phyloP scores from a whole-genome alignment of 2,113 vertebrate genomes.

The Theristicus caerulescens region DNA sequence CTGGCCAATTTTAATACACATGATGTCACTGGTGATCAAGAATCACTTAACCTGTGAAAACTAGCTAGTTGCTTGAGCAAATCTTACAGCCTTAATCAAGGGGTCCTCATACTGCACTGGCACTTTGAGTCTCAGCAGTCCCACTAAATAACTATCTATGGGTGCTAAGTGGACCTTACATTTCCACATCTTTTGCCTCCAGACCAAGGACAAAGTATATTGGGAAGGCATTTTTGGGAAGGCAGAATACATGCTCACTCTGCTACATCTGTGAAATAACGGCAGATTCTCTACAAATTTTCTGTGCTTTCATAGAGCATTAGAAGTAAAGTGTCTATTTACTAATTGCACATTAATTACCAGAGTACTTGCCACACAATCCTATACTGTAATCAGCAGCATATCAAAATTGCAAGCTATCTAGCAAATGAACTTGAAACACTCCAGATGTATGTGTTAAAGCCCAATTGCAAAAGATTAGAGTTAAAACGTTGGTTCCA shows the following conservation, averaged over 20 bases:
- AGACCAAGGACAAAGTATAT: neutral
- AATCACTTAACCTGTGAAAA: neutral
- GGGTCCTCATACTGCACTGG: neutral
- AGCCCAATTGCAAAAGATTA: neutral
- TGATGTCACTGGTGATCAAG: neutral
- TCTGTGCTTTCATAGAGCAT: neutral
- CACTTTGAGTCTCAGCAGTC: neutral
- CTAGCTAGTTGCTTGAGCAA: neutral
- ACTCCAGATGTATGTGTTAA: neutral
- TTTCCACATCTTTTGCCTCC: neutral
- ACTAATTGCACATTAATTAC: slow-evolving; percentile 20
- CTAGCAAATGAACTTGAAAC: slow-evolving; percentile 22
- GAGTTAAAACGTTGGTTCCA: neutral
- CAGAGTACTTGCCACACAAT: neutral
- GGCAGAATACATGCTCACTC: neutral
- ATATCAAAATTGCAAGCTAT: slow-evolving; percentile 8
- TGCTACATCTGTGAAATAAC: neutral
- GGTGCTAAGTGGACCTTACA: neutral
- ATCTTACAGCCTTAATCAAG: neutral
- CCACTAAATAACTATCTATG: neutral
- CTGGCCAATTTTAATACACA: neutral
- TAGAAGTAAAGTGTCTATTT: slow-evolving; percentile 3
- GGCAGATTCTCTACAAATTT: neutral
- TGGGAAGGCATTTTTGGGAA: neutral
- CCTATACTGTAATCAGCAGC: neutral